Base-by-base conservation (phyloP, 2,797 vertebrate genomes). In the Eutrigla gurnardus region DNA sequence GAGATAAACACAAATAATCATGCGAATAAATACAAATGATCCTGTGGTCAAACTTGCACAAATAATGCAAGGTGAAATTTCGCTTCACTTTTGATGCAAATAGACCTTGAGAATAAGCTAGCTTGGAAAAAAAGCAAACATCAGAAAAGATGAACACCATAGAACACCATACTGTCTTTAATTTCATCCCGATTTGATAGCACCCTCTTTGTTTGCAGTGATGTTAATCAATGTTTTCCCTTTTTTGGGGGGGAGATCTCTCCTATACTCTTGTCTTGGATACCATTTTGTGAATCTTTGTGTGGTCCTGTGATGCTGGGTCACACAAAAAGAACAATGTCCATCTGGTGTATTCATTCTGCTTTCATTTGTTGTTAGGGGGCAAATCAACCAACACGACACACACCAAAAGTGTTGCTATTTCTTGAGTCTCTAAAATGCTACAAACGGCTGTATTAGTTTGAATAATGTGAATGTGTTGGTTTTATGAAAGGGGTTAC, bases 381-480 rank as follows among this genome's bases (percentile, higher is more conserved):
- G 32, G 33, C 0, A 65, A 18, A 78, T 68, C 61, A 68, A 70
- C 62, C 15, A 37, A 32, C 37, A 40, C 32, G 61, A 32, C 66
- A 25, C 5, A 73, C n/a, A 57, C 15, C 36, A 35, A 65, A 77
- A 80, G 40, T 71, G 68, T 71, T 57, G 13, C 45, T 35, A 17
- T 45, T 37, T 42, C 7, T 33, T 53, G 7, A 59, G 43, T 68
- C 53, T 36, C 50, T 77, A 18, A 25, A 9, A n/a, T 40, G 60
- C 32, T 46, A 0, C 62, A 74, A 55, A 66, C 76, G 6, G 6
- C 45, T 32, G 7, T 10, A 73, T 64, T 64, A 54, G 55, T 85
- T 78, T 79, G 37, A 71, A 72, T 84, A 58, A 25, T 73, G 45
- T 63, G 67, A 65, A 11, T 83, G 69, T 70, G 47, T 87, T 84